Conservation (phyloP, 2,113 vertebrate genomes). For the Acinonyx jubatus region DNA sequence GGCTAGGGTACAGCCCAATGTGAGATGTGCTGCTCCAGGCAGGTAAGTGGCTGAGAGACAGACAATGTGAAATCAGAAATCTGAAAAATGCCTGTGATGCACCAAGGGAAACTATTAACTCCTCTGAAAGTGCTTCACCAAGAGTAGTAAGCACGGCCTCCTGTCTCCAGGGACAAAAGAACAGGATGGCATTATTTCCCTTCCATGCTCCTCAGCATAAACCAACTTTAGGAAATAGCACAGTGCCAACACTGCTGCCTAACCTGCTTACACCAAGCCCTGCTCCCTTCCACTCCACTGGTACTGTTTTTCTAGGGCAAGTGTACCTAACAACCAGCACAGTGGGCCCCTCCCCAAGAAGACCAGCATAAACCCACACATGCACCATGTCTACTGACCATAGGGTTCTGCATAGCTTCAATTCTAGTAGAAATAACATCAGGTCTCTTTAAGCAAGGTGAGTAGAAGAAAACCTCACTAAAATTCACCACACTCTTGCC, state of each 20-base stretch:
- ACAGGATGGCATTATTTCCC: background rate
- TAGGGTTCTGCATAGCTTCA: background rate
- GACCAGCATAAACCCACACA: background rate
- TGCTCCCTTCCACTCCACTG: background rate
- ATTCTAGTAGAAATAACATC: background rate
- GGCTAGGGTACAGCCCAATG: background rate
- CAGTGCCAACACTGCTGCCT: background rate
- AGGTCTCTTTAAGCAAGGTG: background rate
- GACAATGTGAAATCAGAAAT: background rate
- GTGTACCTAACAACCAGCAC: background rate
- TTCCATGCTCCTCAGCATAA: background rate
- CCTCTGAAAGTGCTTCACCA: background rate
- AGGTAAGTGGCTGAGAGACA: background rate
- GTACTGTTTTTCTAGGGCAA: background rate
- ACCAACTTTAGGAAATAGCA: background rate
- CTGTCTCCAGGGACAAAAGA: background rate
- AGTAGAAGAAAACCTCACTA: background rate
- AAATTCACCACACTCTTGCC: background rate
- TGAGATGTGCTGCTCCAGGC: background rate
- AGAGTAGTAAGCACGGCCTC: background rate
- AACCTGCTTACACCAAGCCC: background rate
- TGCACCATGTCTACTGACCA: background rate
- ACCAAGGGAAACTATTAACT: background rate
- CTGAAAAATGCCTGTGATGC: background rate
- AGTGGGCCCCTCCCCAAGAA: background rate